Conservation (phyloP, 1,140 invertebrate species). For the Calycopis cecrops region DNA sequence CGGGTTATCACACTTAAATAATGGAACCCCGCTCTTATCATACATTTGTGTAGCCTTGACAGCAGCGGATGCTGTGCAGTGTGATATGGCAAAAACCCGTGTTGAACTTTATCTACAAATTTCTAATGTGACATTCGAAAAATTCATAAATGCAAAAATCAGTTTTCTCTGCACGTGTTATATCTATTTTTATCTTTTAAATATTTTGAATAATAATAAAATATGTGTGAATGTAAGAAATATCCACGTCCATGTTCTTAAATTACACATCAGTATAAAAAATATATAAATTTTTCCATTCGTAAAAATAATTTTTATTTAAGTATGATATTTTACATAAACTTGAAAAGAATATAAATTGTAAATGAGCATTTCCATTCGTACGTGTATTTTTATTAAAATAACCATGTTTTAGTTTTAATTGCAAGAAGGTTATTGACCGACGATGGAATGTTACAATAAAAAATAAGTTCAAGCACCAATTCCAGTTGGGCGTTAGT, state of each 20-base stretch:
- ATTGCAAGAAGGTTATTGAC: constrained; percentile 8
- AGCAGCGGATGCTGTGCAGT: constrained; percentile 6
- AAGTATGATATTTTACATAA: too few species aligned
- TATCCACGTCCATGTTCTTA: too few species aligned
- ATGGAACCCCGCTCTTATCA: background rate
- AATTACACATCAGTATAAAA: too few species aligned
- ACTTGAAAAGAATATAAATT: background rate
- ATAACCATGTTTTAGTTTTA: constrained; percentile 1
- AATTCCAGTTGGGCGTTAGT: constrained; percentile 3
- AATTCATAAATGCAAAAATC: too few species aligned
- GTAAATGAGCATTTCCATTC: constrained; percentile 5
- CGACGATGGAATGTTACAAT: constrained; percentile 5
- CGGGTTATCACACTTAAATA: constrained; percentile 6
- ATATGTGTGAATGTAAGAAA: too few species aligned
- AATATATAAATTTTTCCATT: too few species aligned
- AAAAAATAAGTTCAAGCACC: constrained; percentile 4
- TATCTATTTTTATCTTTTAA: too few species aligned
- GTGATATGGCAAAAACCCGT: background rate
- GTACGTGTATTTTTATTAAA: background rate
- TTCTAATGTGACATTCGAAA: too few species aligned
- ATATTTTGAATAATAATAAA: too few species aligned
- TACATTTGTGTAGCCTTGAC: constrained; percentile 11
- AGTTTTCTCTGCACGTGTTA: too few species aligned
- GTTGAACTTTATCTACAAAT: background rate
- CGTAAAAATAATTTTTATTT: too few species aligned